Conservation (phyloP, 2,797 vertebrate genomes). For the Aphelocoma californica region DNA sequence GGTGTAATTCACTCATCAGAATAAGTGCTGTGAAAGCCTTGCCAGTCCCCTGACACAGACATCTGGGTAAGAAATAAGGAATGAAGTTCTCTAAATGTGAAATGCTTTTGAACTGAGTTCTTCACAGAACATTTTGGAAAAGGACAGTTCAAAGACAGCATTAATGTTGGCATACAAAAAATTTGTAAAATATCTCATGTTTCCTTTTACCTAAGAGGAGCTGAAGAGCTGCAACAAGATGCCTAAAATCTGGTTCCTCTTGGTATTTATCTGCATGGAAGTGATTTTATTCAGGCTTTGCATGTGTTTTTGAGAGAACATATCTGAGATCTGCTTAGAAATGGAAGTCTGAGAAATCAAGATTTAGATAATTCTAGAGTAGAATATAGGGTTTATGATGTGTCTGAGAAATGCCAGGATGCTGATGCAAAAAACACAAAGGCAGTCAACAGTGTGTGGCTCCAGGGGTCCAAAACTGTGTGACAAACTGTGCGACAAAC, state of each 20-base stretch:
- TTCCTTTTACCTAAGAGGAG: background rate
- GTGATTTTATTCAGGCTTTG: background rate
- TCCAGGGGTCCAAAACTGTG: background rate
- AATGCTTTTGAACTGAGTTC: background rate
- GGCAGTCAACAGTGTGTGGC: background rate
- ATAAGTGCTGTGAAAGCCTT: background rate
- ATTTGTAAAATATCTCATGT: background rate
- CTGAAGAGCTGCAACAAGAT: background rate
- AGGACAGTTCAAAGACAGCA: background rate
- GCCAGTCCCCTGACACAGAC: background rate
- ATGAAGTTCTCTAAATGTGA: background rate
- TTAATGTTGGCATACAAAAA: background rate
- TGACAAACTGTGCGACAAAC: background rate
- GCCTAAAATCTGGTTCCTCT: background rate
- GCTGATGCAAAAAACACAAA: background rate
- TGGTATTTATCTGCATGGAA: background rate
- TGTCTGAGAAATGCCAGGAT: background rate
- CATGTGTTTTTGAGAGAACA: background rate
- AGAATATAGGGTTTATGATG: rapidly evolving
- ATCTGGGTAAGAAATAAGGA: background rate
- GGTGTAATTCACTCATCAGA: background rate
- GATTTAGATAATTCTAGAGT: background rate
- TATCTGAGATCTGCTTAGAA: background rate
- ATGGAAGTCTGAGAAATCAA: background rate
- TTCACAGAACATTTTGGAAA: background rate